Evolutionary conservation across 2,888 invertebrate genomes (phyloP).

Genomic region (Hartigia nigra): DNA sequence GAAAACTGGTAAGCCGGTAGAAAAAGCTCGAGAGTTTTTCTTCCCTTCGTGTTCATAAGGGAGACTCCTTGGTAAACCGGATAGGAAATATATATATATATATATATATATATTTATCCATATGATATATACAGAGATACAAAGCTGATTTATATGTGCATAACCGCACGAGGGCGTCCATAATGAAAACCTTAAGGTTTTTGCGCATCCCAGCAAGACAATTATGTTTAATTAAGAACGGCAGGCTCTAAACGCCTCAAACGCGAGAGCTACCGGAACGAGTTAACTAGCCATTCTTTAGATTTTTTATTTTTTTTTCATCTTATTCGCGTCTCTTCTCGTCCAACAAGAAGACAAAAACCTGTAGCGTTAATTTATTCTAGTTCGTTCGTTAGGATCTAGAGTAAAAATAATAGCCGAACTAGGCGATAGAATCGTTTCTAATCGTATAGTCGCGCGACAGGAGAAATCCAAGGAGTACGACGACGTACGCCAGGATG

Average conservation of each 20-base stretch:
- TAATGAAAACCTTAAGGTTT: background rate
- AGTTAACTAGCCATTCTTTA: background rate
- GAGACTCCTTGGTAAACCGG: background rate
- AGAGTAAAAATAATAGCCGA: background rate
- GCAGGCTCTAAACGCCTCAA: background rate
- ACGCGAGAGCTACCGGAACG: background rate
- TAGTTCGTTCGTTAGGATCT: background rate
- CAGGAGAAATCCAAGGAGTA: background rate
- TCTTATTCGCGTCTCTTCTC: background rate
- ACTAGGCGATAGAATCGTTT: background rate
- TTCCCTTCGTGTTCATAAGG: background rate
- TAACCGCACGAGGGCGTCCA: background rate
- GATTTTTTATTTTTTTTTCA: background rate
- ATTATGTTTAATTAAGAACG: background rate
- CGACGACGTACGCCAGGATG: slow-evolving; percentile 23
- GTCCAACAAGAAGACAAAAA: background rate
- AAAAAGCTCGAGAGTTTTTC: background rate
- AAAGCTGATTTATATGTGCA: background rate
- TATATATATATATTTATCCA: background rate
- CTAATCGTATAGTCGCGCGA: too few species aligned
- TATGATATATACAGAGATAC: background rate
- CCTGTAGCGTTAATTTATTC: background rate
- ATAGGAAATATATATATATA: background rate
- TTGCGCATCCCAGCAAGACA: background rate
- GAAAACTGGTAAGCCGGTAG: background rate